phyloP scores from a whole-genome alignment of 1,140 invertebrate species.

The Heliconius congener region DNA sequence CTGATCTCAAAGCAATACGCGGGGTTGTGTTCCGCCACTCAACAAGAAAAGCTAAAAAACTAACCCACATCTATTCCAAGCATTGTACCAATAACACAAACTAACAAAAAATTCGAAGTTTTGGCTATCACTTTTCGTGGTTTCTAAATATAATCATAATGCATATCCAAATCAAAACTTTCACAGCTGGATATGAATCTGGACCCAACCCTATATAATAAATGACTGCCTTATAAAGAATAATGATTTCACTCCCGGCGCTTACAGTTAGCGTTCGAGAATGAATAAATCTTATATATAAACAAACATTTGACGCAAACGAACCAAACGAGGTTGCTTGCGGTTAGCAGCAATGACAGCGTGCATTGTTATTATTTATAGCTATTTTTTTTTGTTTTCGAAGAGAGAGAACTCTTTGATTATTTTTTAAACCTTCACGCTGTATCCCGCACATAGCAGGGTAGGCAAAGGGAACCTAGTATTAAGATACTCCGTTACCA shows the following conservation, averaged over 20 bases:
- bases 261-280: not conserved
- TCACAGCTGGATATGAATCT: not conserved
- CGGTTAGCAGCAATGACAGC: slow-evolving; percentile 20
- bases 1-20: too few species aligned
- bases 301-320: slow-evolving; percentile 31
- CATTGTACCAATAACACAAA: too few species aligned
- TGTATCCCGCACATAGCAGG: not conserved
- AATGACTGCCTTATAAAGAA: slow-evolving; percentile 1
- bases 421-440: too few species aligned
- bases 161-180: not conserved
- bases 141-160: not conserved
- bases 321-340: slow-evolving; percentile 17
- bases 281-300: slow-evolving; percentile 7
- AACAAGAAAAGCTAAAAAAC: too few species aligned
- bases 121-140: too few species aligned
- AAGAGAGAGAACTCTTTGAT: not conserved
- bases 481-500: not conserved
- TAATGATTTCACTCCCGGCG: not conserved
- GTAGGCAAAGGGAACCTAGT: not conserved
- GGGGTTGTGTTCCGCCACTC: too few species aligned
- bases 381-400: not conserved
- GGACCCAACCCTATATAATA: not conserved
- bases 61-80: too few species aligned
- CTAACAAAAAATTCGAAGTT: too few species aligned
- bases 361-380: not conserved